Evolutionary conservation across 2,113 vertebrate genomes (phyloP).

Genomic region (Trinectes maculatus): DNA sequence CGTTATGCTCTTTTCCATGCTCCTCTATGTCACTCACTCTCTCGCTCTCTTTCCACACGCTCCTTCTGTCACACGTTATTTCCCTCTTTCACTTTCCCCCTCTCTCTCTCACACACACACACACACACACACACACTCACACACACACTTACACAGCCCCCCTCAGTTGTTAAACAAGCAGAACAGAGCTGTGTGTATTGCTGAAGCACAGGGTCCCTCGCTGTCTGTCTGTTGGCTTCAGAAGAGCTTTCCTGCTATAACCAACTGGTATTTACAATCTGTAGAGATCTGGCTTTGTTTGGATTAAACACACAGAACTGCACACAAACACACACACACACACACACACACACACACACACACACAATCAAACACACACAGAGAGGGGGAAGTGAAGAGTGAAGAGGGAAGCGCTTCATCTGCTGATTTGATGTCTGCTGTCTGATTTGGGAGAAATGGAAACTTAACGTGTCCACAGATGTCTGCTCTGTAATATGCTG

Average conservation of each 20-base stretch:
- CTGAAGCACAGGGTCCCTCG: constrained; percentile 45
- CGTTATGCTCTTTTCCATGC: constrained; percentile 72
- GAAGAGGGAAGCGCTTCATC: constrained; percentile 30
- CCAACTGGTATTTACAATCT: constrained; percentile 69
- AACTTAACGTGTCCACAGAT: constrained; percentile 36
- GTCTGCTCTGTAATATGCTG: too few relatives aligned
- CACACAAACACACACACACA: constrained; percentile 50
- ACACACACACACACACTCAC: constrained; percentile 20
- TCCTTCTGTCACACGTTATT: constrained; percentile 65
- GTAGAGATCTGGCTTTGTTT: constrained; percentile 67
- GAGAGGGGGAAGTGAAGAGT: constrained; percentile 16
- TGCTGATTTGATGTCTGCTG: constrained; percentile 24
- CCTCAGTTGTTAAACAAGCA: too few relatives aligned
- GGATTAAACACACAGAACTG: constrained; percentile 60
- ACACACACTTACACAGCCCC: constrained; percentile 12
- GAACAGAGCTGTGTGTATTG: too few relatives aligned
- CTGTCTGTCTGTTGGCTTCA: constrained; percentile 55
- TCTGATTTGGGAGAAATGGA: constrained; percentile 3
- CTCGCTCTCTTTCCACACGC: constrained; percentile 54
- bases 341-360: constrained; percentile 17
- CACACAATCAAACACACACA: constrained; percentile 21
- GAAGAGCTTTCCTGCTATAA: constrained; percentile 50
- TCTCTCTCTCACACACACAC: constrained; percentile 4
- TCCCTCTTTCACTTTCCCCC: constrained; percentile 24
- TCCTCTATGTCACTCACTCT: constrained; percentile 58